Percentiles rank a stretch among this genome's conserved stretches.
Evolutionary conservation across 1,140 invertebrate genomes (phyloP).

Genomic region (Brachionus rubens): DNA sequence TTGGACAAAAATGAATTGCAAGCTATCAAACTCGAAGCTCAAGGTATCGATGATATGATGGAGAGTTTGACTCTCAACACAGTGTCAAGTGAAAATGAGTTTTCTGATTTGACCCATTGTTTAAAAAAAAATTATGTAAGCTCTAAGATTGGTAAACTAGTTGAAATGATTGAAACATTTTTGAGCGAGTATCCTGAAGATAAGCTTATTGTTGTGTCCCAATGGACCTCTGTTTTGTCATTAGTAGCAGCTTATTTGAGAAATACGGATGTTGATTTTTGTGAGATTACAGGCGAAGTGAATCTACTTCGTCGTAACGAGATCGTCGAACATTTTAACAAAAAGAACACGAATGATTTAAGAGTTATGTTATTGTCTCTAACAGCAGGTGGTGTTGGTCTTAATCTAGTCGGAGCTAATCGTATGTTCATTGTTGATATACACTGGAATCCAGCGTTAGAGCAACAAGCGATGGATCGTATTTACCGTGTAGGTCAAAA

Average conservation of each 20-base stretch:
- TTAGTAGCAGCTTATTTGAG: constrained; percentile 68
- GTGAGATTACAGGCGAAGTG: constrained; percentile 68
- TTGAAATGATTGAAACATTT: constrained; percentile 39
- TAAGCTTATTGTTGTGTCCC: constrained; percentile 72
- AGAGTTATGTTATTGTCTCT: constrained; percentile 75
- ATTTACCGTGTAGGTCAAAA: constrained; percentile 83
- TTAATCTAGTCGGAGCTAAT: constrained; percentile 84
- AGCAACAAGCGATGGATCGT: constrained; percentile 83
- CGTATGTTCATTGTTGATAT: constrained; percentile 82
- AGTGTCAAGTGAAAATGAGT: constrained; percentile 8
- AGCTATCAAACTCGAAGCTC: constrained; percentile 15
- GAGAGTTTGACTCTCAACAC: constrained; percentile 23
- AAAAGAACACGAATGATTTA: constrained; percentile 52
- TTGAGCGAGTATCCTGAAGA: not conserved
- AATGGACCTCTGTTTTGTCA: constrained; percentile 75
- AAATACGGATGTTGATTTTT: constrained; percentile 61
- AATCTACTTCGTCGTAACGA: constrained; percentile 55
- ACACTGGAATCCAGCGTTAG: constrained; percentile 92
- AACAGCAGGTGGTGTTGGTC: constrained; percentile 81
- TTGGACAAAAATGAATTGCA: constrained; percentile 36
- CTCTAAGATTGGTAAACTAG: constrained; percentile 21
- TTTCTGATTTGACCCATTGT: constrained; percentile 51
- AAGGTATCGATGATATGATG: constrained; percentile 15
- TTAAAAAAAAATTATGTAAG: constrained; percentile 15
- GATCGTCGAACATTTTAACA: constrained; percentile 70